phyloP scores from a whole-genome alignment of 2,888 invertebrate species.

The Palloptera scutellata region DNA sequence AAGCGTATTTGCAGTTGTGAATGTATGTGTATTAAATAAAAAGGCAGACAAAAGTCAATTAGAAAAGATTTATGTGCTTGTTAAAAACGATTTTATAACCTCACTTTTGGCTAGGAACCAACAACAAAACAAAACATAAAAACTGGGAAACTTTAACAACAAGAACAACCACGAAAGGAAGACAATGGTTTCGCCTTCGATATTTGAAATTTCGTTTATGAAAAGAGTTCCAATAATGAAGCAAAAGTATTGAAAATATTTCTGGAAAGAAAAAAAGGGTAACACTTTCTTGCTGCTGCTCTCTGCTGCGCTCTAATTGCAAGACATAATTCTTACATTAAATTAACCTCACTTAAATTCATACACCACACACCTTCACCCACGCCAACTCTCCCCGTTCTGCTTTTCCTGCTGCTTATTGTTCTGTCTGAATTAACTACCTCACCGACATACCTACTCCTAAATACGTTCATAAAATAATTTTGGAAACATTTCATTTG shows the following conservation, averaged over 20 bases:
- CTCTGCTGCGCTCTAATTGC: conserved; percentile 36
- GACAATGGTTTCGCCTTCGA: background rate
- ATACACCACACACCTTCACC: conserved; percentile 10
- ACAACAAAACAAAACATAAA: conserved; percentile 1
- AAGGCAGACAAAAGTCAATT: conserved; percentile 39
- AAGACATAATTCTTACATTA: conserved; percentile 44
- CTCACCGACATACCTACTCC: conserved; percentile 8
- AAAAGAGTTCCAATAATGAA: conserved; percentile 10
- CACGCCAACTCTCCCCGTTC: background rate
- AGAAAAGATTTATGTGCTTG: conserved; percentile 36
- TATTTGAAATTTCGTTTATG: conserved; percentile 27
- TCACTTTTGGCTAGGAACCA: conserved; percentile 14
- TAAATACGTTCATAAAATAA: conserved; percentile 7
- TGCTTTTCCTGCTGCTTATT: background rate
- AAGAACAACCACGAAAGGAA: too few relatives aligned
- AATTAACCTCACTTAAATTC: conserved; percentile 35
- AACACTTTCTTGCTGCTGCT: conserved; percentile 7
- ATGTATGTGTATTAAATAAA: conserved; percentile 17
- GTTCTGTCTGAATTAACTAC: too few relatives aligned
- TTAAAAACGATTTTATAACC: conserved; percentile 15
- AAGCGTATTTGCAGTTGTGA: conserved; percentile 12
- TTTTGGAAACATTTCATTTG: conserved; percentile 22
- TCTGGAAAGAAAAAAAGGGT: too few relatives aligned
- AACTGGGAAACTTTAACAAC: too few relatives aligned
- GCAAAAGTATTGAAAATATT: too few relatives aligned